Percentiles rank a stretch among this genome's conserved stretches.
phyloP scores from a whole-genome alignment of 2,797 vertebrate genomes.

The Intellagama lesueurii region DNA sequence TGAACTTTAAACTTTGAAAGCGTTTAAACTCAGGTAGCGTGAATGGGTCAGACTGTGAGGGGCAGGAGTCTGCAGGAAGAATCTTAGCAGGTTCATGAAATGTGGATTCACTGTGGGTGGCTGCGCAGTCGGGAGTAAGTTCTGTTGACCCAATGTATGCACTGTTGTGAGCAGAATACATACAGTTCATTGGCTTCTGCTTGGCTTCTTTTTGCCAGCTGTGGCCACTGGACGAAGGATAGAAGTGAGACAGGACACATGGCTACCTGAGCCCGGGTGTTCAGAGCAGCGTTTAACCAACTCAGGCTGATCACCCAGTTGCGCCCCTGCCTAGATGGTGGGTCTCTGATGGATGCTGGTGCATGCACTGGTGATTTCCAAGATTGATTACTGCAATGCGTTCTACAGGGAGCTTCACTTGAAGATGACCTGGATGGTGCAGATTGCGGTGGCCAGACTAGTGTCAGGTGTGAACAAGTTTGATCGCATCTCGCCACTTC shows the following conservation, averaged over 20 bases:
- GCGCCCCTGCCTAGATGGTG: too few relatives aligned
- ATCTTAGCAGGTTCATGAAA: background rate
- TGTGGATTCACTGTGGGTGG: background rate
- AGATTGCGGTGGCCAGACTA: too few relatives aligned
- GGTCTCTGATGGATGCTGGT: too few relatives aligned
- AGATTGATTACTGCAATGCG: too few relatives aligned
- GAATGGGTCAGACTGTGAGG: background rate
- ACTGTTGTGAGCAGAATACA: background rate
- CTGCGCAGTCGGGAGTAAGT: background rate
- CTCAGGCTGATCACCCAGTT: too few relatives aligned
- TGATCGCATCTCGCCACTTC: too few relatives aligned
- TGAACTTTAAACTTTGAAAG: too few relatives aligned
- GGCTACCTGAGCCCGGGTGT: background rate
- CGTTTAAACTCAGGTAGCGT: background rate
- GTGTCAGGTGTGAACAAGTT: too few relatives aligned
- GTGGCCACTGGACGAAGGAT: background rate
- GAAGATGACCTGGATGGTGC: too few relatives aligned
- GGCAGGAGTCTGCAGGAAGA: background rate
- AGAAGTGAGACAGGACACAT: too few relatives aligned
- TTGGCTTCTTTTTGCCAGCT: background rate
- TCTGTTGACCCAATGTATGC: background rate
- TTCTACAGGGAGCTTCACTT: too few relatives aligned
- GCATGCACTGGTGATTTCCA: too few relatives aligned
- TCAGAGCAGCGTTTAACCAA: background rate
- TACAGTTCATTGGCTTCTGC: background rate